phyloP scores from a whole-genome alignment of 2,888 invertebrate genomes.

The Stenurella melanura region DNA sequence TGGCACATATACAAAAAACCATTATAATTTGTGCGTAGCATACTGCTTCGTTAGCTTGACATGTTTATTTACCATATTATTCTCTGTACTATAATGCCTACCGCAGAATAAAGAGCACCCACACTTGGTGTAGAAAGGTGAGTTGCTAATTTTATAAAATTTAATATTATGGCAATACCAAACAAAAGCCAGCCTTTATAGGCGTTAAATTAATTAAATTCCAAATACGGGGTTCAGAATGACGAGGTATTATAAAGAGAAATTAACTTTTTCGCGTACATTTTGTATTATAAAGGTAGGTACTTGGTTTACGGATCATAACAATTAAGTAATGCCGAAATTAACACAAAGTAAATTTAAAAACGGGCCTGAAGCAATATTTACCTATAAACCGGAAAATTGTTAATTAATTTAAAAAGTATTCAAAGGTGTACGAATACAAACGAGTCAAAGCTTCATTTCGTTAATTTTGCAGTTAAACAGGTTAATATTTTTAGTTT shows the following conservation, averaged over 20 bases:
- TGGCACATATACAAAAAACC: background rate
- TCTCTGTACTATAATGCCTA: background rate
- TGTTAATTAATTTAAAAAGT: background rate
- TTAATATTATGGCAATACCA: background rate
- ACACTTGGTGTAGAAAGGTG: background rate
- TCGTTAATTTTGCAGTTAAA: no score
- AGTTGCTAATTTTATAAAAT: slow-evolving; percentile 8
- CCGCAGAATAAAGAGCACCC: background rate
- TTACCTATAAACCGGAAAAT: background rate
- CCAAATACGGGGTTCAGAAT: background rate
- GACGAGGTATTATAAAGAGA: slow-evolving; percentile 5
- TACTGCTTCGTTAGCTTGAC: background rate
- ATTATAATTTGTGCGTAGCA: background rate
- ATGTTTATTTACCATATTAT: background rate
- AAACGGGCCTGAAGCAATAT: background rate
- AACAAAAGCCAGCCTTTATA: slow-evolving; percentile 15
- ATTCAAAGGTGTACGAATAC: no score
- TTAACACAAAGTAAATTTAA: background rate
- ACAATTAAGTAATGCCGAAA: background rate
- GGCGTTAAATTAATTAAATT: slow-evolving; percentile 21
- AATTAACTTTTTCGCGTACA: background rate
- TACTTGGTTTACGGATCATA: no score
- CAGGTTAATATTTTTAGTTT: no score
- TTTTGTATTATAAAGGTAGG: background rate
- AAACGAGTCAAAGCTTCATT: no score